Percentiles rank a stretch among this genome's conserved stretches.
phyloP scores from a whole-genome alignment of 1,140 invertebrate genomes.

The Drosophila quadrilineata region DNA sequence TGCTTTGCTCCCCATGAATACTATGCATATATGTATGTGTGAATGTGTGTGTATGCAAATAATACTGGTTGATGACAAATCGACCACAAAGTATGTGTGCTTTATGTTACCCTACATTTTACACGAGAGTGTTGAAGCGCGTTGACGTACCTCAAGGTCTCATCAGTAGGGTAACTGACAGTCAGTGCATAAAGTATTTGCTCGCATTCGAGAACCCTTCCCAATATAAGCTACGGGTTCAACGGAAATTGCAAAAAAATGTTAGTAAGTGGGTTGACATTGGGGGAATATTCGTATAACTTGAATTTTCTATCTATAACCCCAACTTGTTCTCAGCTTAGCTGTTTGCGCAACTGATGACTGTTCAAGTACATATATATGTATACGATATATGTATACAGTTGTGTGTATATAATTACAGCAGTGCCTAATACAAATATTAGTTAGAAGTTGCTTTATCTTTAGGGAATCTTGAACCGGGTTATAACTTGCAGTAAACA shows the following conservation, averaged over 20 bases:
- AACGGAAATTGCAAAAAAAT: not conserved
- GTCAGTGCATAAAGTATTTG: no score
- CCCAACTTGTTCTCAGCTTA: not conserved
- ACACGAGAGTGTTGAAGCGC: no score
- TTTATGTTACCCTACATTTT: conserved; percentile 1
- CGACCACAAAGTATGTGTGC: not conserved
- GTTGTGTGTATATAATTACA: not conserved
- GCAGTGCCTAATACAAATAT: no score
- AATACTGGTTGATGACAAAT: conserved; percentile 11
- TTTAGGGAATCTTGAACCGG: not conserved
- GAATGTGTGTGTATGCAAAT: conserved; percentile 20
- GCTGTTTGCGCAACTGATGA: conserved; percentile 14
- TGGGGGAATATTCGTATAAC: no score
- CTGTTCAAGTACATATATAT: conserved; percentile 10
- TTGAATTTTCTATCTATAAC: no score
- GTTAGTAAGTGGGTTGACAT: no score
- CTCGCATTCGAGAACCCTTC: no score
- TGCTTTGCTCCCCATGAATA: not conserved
- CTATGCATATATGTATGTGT: not conserved
- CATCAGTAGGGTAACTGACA: no score
- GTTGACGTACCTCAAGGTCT: no score
- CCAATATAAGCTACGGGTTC: no score
- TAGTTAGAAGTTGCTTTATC: not conserved
- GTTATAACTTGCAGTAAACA: no score
- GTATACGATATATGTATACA: not conserved